A percentile compares a stretch with the other conserved stretches of the same genome.
phyloP scores from a whole-genome alignment of 1,140 invertebrate species.

The Glomeris maerens region DNA sequence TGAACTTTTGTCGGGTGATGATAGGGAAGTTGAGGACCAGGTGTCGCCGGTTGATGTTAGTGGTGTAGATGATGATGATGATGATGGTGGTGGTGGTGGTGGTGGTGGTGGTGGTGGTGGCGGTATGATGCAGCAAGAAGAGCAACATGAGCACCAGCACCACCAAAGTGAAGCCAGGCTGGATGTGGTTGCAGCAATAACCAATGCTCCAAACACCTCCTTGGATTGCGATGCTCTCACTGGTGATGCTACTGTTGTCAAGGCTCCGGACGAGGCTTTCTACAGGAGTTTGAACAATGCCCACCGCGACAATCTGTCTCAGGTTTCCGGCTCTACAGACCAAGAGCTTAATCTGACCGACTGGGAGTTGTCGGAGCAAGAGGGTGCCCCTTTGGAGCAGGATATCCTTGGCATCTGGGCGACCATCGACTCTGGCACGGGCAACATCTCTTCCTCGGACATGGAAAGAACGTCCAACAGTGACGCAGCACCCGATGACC shows the following conservation, averaged over 20 bases:
- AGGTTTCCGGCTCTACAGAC: conserved; percentile 9
- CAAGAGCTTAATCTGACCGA: conserved; percentile 9
- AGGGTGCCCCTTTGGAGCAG: conserved; percentile 5
- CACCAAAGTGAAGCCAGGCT: conserved; percentile 8
- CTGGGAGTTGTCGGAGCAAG: conserved; percentile 8
- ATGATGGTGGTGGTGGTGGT: conserved; percentile 20
- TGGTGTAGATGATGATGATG: conserved; percentile 13
- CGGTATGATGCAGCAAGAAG: conserved; percentile 20
- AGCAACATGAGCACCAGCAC: neutral
- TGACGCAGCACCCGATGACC: neutral
- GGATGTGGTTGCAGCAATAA: conserved; percentile 27
- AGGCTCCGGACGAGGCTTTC: conserved; percentile 63
- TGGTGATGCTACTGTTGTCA: conserved; percentile 22
- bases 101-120: conserved; percentile 23
- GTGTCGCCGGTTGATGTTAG: neutral
- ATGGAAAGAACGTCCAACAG: no score
- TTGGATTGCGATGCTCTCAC: neutral
- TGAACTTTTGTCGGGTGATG: neutral
- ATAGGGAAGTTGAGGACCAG: neutral
- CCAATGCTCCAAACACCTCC: conserved; percentile 4
- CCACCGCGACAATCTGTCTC: conserved; percentile 50
- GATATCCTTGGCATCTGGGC: conserved; percentile 9
- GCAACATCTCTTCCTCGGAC: neutral
- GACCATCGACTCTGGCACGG: neutral
- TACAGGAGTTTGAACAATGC: conserved; percentile 75